phyloP scores from a whole-genome alignment of 2,113 vertebrate genomes.

The Tenebrosternarchus preto region DNA sequence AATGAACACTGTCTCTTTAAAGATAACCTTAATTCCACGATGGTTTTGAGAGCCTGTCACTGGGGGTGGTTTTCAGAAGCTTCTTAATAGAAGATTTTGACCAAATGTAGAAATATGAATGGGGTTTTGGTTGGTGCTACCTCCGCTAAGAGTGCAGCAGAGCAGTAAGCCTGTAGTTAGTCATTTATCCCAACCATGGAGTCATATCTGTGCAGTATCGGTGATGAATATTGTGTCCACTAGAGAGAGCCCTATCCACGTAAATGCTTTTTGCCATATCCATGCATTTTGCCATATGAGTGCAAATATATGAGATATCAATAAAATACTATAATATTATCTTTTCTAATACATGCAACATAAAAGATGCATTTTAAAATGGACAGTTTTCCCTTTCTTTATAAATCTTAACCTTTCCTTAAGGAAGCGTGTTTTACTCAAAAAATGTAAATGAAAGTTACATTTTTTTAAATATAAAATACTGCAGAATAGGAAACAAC shows the following conservation, averaged over 20 bases:
- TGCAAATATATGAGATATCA: not conserved
- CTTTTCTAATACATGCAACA: no score
- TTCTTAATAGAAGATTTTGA: not conserved
- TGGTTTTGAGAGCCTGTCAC: no score
- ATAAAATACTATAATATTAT: no score
- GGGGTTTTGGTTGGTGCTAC: no score
- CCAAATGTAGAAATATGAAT: not conserved
- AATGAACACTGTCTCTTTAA: no score
- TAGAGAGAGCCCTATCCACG: slow-evolving; percentile 28
- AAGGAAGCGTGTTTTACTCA: no score
- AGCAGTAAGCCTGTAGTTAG: not conserved
- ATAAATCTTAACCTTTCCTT: not conserved
- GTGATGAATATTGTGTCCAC: not conserved
- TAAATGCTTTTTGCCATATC: not conserved
- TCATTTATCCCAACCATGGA: no score
- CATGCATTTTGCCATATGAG: not conserved
- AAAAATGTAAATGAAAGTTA: not conserved
- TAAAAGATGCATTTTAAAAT: no score
- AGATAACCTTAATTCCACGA: no score
- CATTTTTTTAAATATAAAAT: not conserved
- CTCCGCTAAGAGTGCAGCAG: not conserved
- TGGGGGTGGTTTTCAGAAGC: not conserved
- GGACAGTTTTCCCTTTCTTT: not conserved
- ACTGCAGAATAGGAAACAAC: not conserved
- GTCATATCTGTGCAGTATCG: not conserved